A percentile compares a stretch with the other conserved stretches of the same genome.
Evolutionary conservation across 2,888 invertebrate species (phyloP).

Genomic region (Synergus laeviventris): DNA sequence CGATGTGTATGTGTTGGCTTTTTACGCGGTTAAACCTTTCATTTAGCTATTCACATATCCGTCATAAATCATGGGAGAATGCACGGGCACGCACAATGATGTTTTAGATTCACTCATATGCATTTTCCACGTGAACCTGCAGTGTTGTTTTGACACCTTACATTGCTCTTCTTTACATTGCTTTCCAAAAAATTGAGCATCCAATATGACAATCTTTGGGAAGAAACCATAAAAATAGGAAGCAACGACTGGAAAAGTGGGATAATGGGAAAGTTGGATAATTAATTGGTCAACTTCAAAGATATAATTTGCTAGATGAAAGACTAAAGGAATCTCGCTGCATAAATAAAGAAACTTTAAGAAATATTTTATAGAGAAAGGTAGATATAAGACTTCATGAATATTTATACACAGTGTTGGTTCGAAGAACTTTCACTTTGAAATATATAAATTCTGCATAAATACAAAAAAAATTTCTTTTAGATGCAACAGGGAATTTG

Average conservation of each 20-base stretch:
- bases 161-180: not conserved
- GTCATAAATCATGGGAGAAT: constrained; percentile 61
- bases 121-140: not conserved
- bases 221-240: no score
- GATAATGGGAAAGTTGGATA: no score
- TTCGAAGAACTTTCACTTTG: not conserved
- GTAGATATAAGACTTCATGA: not conserved
- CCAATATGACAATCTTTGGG: no score
- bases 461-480: not conserved
- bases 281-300: no score
- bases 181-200: no score
- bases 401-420: not conserved
- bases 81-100: not conserved
- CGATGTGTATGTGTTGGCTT: constrained; percentile 44
- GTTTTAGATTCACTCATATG: constrained; percentile 4
- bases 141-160: not conserved
- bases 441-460: not conserved
- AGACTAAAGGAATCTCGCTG: no score
- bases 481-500: not conserved
- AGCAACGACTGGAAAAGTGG: no score
- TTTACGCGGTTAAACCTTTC: constrained; percentile 65
- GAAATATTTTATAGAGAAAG: not conserved
- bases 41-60: constrained; percentile 67
- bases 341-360: no score
- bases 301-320: no score